Evolutionary conservation across 2,113 vertebrate genomes (phyloP).

Genomic region (Cynopterus brachyotis): DNA sequence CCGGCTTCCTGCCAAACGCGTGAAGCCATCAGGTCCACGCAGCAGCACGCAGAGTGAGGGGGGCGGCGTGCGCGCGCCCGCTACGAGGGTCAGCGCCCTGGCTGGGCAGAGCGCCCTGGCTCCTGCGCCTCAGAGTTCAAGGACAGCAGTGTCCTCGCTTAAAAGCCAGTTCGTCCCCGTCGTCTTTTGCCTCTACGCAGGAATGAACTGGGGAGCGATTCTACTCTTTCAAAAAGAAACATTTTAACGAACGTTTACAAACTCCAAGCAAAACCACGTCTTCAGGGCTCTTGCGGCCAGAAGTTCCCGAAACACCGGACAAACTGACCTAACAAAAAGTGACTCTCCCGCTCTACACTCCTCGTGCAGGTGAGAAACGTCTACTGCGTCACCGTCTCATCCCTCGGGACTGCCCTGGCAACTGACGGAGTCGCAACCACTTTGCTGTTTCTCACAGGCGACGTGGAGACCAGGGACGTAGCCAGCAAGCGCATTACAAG

Average conservation of each 20-base stretch:
- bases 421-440: neutral
- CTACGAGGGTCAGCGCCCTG: neutral
- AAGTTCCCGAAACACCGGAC: neutral
- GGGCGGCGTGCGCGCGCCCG: too few relatives aligned
- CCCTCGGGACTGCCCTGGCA: neutral
- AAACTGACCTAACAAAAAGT: neutral
- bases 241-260: slow-evolving; percentile 4
- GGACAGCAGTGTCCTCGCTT: neutral
- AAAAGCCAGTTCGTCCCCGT: neutral
- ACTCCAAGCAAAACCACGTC: neutral
- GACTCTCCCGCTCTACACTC: neutral
- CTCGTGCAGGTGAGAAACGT: neutral
- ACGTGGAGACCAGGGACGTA: neutral
- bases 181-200: neutral
- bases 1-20: too few relatives aligned
- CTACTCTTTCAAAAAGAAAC: neutral
- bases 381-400: neutral
- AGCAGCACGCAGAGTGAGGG: neutral
- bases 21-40: too few relatives aligned
- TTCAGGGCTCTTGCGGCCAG: neutral
- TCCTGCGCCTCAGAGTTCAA: neutral
- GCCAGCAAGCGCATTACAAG: neutral
- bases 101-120: neutral
- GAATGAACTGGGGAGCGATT: neutral
- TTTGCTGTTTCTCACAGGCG: neutral